These are phyloP conservation scores for Drosophila teissieri DNA, from an alignment of 1,140 invertebrate species.

Conservation along the genomic window DNA sequence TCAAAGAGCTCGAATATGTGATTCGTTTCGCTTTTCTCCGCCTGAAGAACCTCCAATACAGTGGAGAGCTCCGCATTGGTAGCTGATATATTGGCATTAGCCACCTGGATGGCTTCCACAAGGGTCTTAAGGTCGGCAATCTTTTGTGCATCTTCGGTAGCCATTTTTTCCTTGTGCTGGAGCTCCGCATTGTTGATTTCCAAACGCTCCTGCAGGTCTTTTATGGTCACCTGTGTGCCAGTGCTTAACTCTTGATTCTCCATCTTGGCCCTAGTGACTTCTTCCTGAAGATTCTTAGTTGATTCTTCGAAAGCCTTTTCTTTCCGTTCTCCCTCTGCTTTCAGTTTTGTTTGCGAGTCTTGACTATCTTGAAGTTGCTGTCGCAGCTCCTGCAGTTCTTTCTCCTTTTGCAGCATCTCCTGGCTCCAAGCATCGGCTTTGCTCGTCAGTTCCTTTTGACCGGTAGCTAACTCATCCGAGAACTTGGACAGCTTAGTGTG, in stretches of 20 bases:
- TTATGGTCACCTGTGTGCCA: conserved; percentile 42
- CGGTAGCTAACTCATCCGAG: conserved; percentile 51
- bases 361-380: conserved; percentile 56
- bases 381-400: conserved; percentile 51
- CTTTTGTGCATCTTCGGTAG: conserved; percentile 66
- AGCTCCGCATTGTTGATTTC: conserved; percentile 64
- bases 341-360: conserved; percentile 36
- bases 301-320: conserved; percentile 27
- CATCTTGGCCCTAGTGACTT: conserved; percentile 44
- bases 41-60: conserved; percentile 68
- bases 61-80: conserved; percentile 74
- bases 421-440: conserved; percentile 55
- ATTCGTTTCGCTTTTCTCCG: conserved; percentile 74
- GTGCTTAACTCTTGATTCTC: conserved; percentile 52
- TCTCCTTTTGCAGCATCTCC: conserved; percentile 53
- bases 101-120: conserved; percentile 66
- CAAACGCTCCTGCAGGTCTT: conserved; percentile 62
- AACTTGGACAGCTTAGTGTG: conserved; percentile 57
- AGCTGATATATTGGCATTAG: conserved; percentile 73
- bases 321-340: conserved; percentile 39
- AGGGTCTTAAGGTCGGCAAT: conserved; percentile 68
- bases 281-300: conserved; percentile 44
- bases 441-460: conserved; percentile 52
- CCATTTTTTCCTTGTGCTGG: conserved; percentile 67
- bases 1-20: conserved; percentile 82